Percentiles rank a stretch among this genome's conserved stretches.
Evolutionary conservation across 2,113 vertebrate species (phyloP).

Genomic region (Bufo gargarizans): DNA sequence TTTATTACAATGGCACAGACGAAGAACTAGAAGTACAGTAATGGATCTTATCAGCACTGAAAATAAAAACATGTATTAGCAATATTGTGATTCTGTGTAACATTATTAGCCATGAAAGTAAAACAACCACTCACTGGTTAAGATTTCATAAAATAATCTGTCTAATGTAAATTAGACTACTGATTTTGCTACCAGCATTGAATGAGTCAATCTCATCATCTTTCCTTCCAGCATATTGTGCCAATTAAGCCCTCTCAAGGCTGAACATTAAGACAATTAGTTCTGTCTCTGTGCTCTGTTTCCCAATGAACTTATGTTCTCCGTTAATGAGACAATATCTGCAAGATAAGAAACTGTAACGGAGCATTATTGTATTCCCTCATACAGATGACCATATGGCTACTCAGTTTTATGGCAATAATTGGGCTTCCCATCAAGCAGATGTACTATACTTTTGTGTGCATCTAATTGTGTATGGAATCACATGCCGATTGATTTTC

Average conservation of each 20-base stretch:
- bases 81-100: background rate
- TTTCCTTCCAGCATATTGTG: background rate
- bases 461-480: too few species aligned
- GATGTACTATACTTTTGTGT: background rate
- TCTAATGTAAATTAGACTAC: background rate
- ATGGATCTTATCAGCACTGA: background rate
- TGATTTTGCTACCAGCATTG: background rate
- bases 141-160: background rate
- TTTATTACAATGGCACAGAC: too few species aligned
- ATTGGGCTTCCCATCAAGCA: background rate
- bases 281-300: background rate
- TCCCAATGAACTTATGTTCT: background rate
- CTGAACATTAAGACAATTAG: background rate
- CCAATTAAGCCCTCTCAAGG: background rate
- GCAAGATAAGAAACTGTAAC: background rate
- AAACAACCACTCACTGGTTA: background rate
- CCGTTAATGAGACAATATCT: background rate
- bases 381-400: background rate
- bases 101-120: background rate
- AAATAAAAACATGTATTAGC: background rate
- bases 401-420: background rate
- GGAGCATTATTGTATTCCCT: background rate
- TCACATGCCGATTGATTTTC: too few species aligned
- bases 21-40: background rate
- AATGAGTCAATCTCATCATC: slow-evolving; percentile 3